Evolutionary conservation across 2,888 invertebrate genomes (phyloP), one percentile per base, ranked within the genome.

Genomic region (Nephrotoma flavescens): DNA sequence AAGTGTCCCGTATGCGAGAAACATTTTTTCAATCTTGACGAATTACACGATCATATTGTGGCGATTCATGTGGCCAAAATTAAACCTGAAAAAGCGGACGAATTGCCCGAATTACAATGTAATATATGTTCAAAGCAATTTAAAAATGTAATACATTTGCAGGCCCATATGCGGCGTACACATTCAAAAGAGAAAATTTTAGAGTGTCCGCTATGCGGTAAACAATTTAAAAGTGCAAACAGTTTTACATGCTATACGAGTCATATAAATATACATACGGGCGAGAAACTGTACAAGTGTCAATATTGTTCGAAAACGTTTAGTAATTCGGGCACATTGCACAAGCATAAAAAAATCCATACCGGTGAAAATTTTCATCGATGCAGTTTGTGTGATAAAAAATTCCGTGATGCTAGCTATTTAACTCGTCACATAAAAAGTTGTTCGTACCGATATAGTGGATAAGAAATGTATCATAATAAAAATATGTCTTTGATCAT

Each of bases 261-360:
- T 85, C 85, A 85, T 44, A 85, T 85, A 44, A 85, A 85, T 85
- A 85, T 85, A 42, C 85, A 85, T 45, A 85, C 85, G 9, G 85
- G 85, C 2, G 85, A 85, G 19, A 85, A 85, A 85, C 85, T 45
- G 85, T 85, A 85, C 45, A 42, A 44, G 9, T 85, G 85, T 85
- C 85, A 85, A 85, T 85, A 44, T 85, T 85, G 85, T 85, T 85
- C 85, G n/a, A 85, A 85, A 85, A 85, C 85, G 4, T 85, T 85
- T 85, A 44, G 85, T 12, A 85, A 85, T 44, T 85, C 85, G 31
- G 85, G 85, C 19, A 85, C 85, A 44, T 85, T 85, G 19, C 85
- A 85, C 42, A 85, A 85, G 19, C 85, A 85, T 85, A 85, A 85
- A 85, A 85, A 85, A 85, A 85, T 85, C 19, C 85, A 85, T 85